Evolutionary conservation across 2,797 vertebrate species (phyloP).

Genomic region (Cynodonichthys magdalenae): DNA sequence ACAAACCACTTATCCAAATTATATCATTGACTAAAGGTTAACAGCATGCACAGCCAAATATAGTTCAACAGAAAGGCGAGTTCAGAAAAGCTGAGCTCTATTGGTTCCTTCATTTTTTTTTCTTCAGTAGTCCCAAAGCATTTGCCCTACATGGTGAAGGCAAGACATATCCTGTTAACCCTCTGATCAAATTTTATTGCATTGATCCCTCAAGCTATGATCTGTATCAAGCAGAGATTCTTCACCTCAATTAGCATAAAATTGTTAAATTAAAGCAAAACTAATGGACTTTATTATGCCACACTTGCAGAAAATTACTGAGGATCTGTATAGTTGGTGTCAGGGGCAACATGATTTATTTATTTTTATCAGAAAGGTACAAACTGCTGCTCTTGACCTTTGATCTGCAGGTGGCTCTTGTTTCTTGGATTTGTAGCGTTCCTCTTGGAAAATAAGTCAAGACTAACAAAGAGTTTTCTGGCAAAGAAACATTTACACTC

Average conservation of each 20-base stretch:
- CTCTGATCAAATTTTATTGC: slow-evolving; percentile 43
- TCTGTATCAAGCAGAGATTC: slow-evolving; percentile 54
- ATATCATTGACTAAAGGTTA: slow-evolving; percentile 72
- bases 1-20: slow-evolving; percentile 65
- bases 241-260: slow-evolving; percentile 63
- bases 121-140: slow-evolving; percentile 44
- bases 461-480: background rate
- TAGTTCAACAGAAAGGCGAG: slow-evolving; percentile 49
- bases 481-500: too few species aligned
- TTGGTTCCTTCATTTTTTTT: slow-evolving; percentile 18
- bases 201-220: slow-evolving; percentile 58
- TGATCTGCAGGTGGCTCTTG: slow-evolving; percentile 19
- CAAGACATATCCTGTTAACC: slow-evolving; percentile 58
- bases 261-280: slow-evolving; percentile 44
- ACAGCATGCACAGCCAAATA: slow-evolving; percentile 50
- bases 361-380: slow-evolving; percentile 1
- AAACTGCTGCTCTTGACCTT: slow-evolving; percentile 16
- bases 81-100: slow-evolving; percentile 41
- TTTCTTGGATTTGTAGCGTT: slow-evolving; percentile 15
- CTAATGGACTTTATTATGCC: slow-evolving; percentile 28
- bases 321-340: background rate
- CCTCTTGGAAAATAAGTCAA: slow-evolving; percentile 1
- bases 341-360: background rate
- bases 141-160: slow-evolving; percentile 46
- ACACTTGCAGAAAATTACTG: slow-evolving; percentile 33